A percentile compares a stretch with the other conserved stretches of the same genome.
phyloP scores from a whole-genome alignment of 2,113 vertebrate genomes.

The Archilochus colubris region DNA sequence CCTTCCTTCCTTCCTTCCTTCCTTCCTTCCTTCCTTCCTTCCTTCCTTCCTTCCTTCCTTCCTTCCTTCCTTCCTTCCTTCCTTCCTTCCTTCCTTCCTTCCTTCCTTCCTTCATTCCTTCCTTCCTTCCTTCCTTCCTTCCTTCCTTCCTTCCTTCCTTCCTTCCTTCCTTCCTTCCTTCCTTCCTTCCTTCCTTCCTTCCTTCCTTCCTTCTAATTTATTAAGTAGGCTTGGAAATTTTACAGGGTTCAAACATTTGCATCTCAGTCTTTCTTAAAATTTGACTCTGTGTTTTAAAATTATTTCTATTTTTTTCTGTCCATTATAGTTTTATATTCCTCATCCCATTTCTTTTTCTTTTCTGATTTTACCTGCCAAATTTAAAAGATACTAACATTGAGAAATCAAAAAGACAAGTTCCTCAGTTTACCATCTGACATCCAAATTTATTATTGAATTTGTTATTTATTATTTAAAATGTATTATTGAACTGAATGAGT shows the following conservation, averaged over 20 bases:
- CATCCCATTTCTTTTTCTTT: not conserved
- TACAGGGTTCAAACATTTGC: not conserved
- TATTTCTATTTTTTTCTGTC: not conserved
- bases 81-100: too few species aligned
- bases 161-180: too few species aligned
- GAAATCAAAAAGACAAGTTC: not conserved
- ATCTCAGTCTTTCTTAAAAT: not conserved
- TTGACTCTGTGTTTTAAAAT: not conserved
- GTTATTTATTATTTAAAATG: constrained; percentile 74
- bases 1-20: not conserved
- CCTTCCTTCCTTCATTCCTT: too few species aligned
- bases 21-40: not conserved
- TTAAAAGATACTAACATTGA: not conserved
- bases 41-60: not conserved
- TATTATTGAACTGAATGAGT: constrained; percentile 60
- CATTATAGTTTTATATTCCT: not conserved
- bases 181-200: too few species aligned
- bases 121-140: too few species aligned
- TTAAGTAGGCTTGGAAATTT: not conserved
- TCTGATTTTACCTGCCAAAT: not conserved
- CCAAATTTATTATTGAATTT: constrained; percentile 59
- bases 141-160: too few species aligned
- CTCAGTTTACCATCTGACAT: not conserved
- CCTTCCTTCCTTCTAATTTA: not conserved
- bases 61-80: not conserved